Conservation (phyloP, 2,113 vertebrate species). For the Heterocephalus glaber region DNA sequence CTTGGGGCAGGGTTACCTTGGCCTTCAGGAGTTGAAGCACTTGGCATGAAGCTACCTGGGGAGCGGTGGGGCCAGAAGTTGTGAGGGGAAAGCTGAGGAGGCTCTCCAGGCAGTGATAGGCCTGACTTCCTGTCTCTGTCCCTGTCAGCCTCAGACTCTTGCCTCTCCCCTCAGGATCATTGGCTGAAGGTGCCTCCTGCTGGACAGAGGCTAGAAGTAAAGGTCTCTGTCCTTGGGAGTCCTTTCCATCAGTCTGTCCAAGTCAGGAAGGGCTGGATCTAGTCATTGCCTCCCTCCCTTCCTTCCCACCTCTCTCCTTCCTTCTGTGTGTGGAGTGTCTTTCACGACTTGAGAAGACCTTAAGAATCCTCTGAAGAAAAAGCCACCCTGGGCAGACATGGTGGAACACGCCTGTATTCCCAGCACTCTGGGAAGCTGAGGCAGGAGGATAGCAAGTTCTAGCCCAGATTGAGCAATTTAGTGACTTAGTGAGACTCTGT, state of each 20-base stretch:
- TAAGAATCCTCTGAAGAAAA: slow-evolving; percentile 8
- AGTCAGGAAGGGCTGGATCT: not conserved
- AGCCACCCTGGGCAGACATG: not conserved
- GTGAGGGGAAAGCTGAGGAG: not conserved
- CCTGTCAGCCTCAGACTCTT: not conserved
- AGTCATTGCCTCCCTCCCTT: not conserved
- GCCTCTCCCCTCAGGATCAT: not conserved
- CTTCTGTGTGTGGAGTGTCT: not conserved
- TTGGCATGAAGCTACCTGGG: not conserved
- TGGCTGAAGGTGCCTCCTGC: slow-evolving; percentile 9
- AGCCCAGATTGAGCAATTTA: not conserved
- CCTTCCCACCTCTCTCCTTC: not conserved
- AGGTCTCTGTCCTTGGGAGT: not conserved
- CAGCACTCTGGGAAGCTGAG: not conserved
- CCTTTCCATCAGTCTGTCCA: not conserved
- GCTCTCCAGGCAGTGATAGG: not conserved
- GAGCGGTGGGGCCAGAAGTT: not conserved
- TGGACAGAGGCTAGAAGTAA: not conserved
- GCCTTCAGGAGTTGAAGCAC: not conserved
- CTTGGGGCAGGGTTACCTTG: not conserved
- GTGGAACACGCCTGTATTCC: not conserved
- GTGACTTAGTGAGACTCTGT: not conserved
- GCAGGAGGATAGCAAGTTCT: not conserved
- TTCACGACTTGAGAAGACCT: not conserved
- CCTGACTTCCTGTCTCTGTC: not conserved